Conservation (phyloP, 2,797 vertebrate genomes). For the Oreochromis mossambicus region DNA sequence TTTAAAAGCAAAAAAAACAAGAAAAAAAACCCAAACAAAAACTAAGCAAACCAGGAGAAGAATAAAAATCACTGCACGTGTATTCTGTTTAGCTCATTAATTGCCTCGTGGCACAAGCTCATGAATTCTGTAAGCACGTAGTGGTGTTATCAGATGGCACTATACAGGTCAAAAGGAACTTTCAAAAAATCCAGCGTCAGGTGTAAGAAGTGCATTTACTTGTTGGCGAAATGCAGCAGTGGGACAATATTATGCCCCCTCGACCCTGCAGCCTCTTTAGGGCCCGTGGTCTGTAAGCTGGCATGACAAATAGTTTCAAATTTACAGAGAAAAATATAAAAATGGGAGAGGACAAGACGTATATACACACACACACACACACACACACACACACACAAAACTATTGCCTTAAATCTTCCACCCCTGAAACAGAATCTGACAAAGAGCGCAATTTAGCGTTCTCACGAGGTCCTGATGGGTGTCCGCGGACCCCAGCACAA, state of each 20-base stretch:
- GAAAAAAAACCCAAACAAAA: background rate
- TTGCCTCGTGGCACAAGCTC: background rate
- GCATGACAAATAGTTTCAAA: constrained; percentile 65
- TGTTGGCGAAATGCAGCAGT: constrained; percentile 44
- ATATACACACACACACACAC: constrained; percentile 14
- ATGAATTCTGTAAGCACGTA: background rate
- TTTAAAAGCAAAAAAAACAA: background rate
- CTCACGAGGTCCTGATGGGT: constrained; percentile 43
- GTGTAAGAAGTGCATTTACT: constrained; percentile 45
- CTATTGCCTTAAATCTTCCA: constrained; percentile 10
- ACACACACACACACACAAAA: constrained; percentile 10
- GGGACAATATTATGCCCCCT: constrained; percentile 32
- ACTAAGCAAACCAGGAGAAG: background rate
- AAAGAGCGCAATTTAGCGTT: constrained; percentile 50
- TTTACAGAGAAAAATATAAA: constrained; percentile 1
- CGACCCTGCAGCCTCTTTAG: constrained; percentile 7
- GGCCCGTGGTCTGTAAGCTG: constrained; percentile 49
- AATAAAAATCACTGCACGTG: background rate
- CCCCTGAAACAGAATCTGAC: constrained; percentile 30
- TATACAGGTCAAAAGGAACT: background rate
- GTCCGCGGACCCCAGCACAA: constrained; percentile 19
- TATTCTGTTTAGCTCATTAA: background rate
- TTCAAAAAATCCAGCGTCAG: constrained; percentile 18
- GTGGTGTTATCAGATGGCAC: background rate
- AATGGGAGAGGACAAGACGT: constrained; percentile 1